A percentile compares a stretch with the other conserved stretches of the same genome.
phyloP scores from a whole-genome alignment of 2,113 vertebrate genomes.

The Sisor rabdophorus region DNA sequence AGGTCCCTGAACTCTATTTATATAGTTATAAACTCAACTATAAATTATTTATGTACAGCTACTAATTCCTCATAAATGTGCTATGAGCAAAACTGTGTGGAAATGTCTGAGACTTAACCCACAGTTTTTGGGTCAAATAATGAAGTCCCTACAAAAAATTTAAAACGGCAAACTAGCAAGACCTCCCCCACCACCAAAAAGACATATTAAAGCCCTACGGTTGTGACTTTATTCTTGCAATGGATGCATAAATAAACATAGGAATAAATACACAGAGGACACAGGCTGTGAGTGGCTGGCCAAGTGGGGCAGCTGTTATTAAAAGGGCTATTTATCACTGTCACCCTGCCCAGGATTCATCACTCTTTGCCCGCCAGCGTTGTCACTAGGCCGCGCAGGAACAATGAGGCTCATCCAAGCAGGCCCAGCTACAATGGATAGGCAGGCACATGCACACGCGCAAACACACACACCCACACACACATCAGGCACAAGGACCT shows the following conservation, averaged over 20 bases:
- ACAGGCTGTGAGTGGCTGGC: conserved; percentile 71
- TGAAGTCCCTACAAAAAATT: conserved; percentile 59
- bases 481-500: conserved; percentile 33
- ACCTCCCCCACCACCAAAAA: conserved; percentile 43
- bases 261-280: conserved; percentile 77
- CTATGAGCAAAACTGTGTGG: conserved; percentile 12
- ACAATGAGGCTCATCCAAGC: conserved; percentile 75
- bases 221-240: conserved; percentile 72
- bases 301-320: conserved; percentile 81
- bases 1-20: background rate
- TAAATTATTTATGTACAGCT: background rate
- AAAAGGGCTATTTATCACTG: conserved; percentile 83
- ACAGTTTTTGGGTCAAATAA: conserved; percentile 47
- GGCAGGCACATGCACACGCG: conserved; percentile 33
- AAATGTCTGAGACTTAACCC: conserved; percentile 28
- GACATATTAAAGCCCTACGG: conserved; percentile 71
- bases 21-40: background rate
- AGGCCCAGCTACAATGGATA: conserved; percentile 54
- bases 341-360: conserved; percentile 74
- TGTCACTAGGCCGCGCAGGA: conserved; percentile 72
- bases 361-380: conserved; percentile 72
- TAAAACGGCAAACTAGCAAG: conserved; percentile 57
- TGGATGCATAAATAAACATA: conserved; percentile 79
- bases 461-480: conserved; percentile 47
- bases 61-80: background rate